Evolutionary conservation across 2,113 vertebrate genomes (phyloP), one percentile per base, ranked within the genome.

Genomic region (Alligator mississippiensis): DNA sequence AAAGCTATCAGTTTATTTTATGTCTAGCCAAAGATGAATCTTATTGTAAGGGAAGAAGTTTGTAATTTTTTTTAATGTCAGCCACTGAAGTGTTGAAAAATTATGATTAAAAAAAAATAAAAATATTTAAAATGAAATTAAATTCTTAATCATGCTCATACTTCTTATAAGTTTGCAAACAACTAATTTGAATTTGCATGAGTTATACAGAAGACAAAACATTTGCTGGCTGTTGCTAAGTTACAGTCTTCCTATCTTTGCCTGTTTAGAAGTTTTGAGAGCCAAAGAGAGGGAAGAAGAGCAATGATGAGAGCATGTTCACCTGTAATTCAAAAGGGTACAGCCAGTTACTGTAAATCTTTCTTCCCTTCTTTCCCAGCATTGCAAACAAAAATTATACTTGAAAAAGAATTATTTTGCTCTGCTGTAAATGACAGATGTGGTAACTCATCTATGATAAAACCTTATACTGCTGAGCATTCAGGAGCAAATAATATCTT

Each of bases 341-440:
- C 58, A 21, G 64, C 0, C 14, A 78, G 59, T 70, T 92, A 19
- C 59, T 94, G 13, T 64, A 80, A 90, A 88, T 85, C 87, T 38
- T 72, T 80, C 38, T 84, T 30, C 78, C 82, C 4, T 86, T 14
- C 19, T 82, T 88, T 47, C 47, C 47, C 58, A 84, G 54, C 55
- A 60, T 63, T 81, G 6, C 84, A 88, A 12, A 63, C 24, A 63
- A 84, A 79, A 17, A 62, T 94, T 93, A 77, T 68, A 59, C 92
- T 94, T 92, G 87, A 92, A 90, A 80, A n/a, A 70, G 87, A 80
- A n/a, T 21, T 60, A 47, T 54, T 95, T 94, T 80, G 88, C 75
- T 90, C 82, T 84, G 17, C 72, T 64, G 47, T 84, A n/a, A 87
- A 28, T 88, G 55, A 63, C 21, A 72, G 80, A n/a, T 5, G 28